phyloP scores from a whole-genome alignment of 2,113 vertebrate species.

The Oryzias javanicus region DNA sequence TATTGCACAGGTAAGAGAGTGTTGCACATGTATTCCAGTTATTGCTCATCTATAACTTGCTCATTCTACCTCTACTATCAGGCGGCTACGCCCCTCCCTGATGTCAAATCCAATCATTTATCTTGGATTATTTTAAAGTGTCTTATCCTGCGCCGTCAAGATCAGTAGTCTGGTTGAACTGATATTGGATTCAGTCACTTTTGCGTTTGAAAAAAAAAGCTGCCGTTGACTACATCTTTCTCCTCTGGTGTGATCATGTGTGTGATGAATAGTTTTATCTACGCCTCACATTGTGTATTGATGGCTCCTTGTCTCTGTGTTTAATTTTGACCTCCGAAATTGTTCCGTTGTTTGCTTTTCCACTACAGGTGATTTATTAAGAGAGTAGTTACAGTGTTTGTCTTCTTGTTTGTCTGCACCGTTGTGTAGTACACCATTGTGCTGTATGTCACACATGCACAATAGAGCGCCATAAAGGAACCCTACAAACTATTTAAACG shows the following conservation, averaged over 20 bases:
- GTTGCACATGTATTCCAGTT: no score
- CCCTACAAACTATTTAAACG: no score
- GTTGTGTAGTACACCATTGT: constrained; percentile 19
- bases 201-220: neutral
- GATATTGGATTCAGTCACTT: neutral
- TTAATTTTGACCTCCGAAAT: constrained; percentile 70
- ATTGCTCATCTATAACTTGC: no score
- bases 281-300: constrained; percentile 52
- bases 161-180: no score
- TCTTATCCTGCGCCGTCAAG: neutral
- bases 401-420: constrained; percentile 23
- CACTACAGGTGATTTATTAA: constrained; percentile 80
- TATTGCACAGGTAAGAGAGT: no score
- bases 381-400: constrained; percentile 58
- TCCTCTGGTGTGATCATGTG: neutral
- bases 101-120: no score
- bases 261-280: constrained; percentile 43
- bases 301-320: constrained; percentile 62
- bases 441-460: no score
- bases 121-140: neutral
- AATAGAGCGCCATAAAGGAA: no score
- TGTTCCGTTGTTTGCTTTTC: constrained; percentile 83
- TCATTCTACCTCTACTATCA: no score
- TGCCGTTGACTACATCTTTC: neutral
- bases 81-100: no score